Evolutionary conservation across 1,140 invertebrate species (phyloP).

Genomic region (Tribolium castaneum): DNA sequence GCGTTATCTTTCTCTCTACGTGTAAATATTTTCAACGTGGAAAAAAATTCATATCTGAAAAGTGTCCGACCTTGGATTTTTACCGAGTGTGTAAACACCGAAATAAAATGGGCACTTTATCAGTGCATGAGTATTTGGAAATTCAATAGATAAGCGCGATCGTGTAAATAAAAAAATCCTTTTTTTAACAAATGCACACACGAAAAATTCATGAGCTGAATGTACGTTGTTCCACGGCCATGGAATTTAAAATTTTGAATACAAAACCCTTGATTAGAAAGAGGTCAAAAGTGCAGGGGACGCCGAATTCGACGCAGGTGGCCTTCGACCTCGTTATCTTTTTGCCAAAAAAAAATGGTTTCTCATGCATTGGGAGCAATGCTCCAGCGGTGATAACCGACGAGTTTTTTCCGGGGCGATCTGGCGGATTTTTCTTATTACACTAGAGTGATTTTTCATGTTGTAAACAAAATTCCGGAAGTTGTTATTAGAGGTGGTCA

Average conservation of each 20-base stretch:
- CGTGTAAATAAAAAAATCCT: slow-evolving; percentile 18
- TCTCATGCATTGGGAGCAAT: background rate
- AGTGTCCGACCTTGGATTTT: slow-evolving; percentile 31
- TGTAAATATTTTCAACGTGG: slow-evolving; percentile 32
- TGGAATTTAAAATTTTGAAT: slow-evolving; percentile 6
- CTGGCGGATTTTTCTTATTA: background rate
- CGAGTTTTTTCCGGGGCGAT: background rate
- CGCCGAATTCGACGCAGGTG: background rate
- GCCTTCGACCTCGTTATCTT: background rate
- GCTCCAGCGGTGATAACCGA: background rate
- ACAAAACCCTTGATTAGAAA: background rate
- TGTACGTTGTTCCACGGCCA: background rate
- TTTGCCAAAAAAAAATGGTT: background rate
- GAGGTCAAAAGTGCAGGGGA: background rate
- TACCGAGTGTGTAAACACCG: slow-evolving; percentile 19
- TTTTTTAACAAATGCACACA: background rate
- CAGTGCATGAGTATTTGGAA: slow-evolving; percentile 32
- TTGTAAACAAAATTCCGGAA: background rate
- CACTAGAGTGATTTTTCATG: background rate
- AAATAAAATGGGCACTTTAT: slow-evolving; percentile 23
- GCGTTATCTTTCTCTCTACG: background rate
- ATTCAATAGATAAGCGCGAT: slow-evolving; percentile 28
- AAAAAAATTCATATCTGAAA: slow-evolving; percentile 6
- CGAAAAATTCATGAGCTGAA: background rate
- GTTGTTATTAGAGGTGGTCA: slow-evolving; percentile 14